These are phyloP conservation scores for Oryzias dopingdopingensis DNA, from an alignment of 2,797 vertebrate genomes.

Conservation along the genomic window DNA sequence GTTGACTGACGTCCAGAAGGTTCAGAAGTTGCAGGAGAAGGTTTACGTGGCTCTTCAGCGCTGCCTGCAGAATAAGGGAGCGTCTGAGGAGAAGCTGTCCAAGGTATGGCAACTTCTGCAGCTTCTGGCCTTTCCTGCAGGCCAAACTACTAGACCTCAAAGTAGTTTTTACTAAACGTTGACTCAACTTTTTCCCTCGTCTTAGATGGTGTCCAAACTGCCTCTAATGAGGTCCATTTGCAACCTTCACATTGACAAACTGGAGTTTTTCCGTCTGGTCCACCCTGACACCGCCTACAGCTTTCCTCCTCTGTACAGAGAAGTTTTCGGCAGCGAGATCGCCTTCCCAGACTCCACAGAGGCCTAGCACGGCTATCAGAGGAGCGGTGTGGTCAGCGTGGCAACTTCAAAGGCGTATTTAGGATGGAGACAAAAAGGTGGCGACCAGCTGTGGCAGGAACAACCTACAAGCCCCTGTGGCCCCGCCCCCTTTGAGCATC, in stretches of 20 bases:
- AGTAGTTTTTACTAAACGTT: constrained; percentile 7
- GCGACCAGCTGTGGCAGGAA: constrained; percentile 66
- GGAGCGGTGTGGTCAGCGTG: constrained; percentile 2
- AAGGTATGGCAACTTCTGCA: constrained; percentile 74
- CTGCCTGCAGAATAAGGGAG: constrained; percentile 83
- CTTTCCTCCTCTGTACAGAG: constrained; percentile 89
- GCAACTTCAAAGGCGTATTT: constrained; percentile 45
- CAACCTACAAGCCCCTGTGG: constrained; percentile 74
- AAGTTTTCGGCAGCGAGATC: constrained; percentile 89
- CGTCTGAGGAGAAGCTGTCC: constrained; percentile 83
- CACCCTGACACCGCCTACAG: constrained; percentile 86
- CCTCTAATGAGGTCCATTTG: constrained; percentile 90
- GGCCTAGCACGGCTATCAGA: constrained; percentile 70
- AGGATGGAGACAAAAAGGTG: constrained; percentile 49
- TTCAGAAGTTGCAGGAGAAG: constrained; percentile 89
- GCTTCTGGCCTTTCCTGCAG: neutral
- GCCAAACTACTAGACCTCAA: neutral
- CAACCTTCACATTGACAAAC: constrained; percentile 90
- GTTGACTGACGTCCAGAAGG: constrained; percentile 86
- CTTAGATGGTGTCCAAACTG: constrained; percentile 88
- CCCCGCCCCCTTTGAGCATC: constrained; percentile 60
- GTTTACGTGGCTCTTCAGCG: constrained; percentile 86
- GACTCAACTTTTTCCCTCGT: constrained; percentile 1
- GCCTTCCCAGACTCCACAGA: constrained; percentile 85
- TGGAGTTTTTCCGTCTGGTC: constrained; percentile 89